phyloP scores from a whole-genome alignment of 2,113 vertebrate genomes.

The Microcebus jonahi region DNA sequence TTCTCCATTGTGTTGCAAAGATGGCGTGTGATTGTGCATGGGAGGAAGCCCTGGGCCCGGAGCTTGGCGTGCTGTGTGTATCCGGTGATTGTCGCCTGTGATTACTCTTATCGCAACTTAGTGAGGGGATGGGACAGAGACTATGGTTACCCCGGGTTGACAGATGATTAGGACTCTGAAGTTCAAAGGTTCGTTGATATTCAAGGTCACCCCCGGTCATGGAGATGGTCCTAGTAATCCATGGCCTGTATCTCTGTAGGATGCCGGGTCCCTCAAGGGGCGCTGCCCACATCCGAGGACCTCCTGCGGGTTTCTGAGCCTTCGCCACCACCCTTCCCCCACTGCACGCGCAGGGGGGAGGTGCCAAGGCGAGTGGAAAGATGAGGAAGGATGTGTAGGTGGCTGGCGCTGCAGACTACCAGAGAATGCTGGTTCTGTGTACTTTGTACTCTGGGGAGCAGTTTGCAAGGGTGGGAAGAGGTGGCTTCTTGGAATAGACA shows the following conservation, averaged over 20 bases:
- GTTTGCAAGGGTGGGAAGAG: constrained; percentile 47
- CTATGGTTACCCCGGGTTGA: neutral
- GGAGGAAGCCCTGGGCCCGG: neutral
- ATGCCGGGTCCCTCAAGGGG: neutral
- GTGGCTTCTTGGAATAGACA: constrained; percentile 40
- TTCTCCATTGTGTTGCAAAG: accelerated
- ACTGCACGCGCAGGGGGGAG: neutral
- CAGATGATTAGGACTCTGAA: neutral
- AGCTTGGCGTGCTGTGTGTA: accelerated
- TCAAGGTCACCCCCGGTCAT: neutral
- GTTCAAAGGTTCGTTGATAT: neutral
- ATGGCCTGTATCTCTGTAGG: neutral
- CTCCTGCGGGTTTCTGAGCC: neutral
- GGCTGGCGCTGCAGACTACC: neutral
- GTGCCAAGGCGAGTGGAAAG: neutral
- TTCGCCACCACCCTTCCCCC: neutral
- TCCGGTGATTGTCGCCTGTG: neutral
- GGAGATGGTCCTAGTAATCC: neutral
- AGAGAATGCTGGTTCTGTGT: neutral
- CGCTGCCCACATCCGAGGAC: neutral
- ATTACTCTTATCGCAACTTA: neutral
- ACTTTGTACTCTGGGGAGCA: neutral
- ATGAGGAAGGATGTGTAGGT: neutral
- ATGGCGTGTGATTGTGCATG: neutral
- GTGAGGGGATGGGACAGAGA: neutral